phyloP scores from a whole-genome alignment of 2,888 invertebrate species.

The Serripes groenlandicus region DNA sequence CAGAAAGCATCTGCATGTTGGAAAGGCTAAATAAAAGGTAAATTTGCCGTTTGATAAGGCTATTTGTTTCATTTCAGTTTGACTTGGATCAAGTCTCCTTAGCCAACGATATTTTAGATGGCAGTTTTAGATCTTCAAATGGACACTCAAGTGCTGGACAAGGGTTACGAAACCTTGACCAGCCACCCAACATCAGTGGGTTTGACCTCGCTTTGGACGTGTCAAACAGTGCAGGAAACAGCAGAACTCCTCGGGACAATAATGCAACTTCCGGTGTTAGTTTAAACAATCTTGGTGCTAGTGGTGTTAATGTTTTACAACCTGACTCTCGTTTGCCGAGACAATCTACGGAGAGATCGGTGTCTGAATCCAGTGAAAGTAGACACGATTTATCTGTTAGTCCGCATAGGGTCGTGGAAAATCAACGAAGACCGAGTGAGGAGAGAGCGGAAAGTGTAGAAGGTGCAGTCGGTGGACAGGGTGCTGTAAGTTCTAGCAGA shows the following conservation, averaged over 20 bases:
- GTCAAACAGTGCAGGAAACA: conserved; percentile 24
- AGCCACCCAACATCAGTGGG: conserved; percentile 61
- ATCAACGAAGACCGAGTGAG: not conserved
- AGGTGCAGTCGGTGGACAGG: conserved; percentile 17
- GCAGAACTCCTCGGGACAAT: conserved; percentile 21
- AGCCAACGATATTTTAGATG: conserved; percentile 73
- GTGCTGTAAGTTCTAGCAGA: not conserved
- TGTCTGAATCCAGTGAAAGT: conserved; percentile 11
- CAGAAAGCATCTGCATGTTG: too few species aligned
- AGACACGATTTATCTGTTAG: not conserved
- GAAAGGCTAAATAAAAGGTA: too few species aligned
- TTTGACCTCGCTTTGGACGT: conserved; percentile 58
- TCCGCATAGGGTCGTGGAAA: not conserved
- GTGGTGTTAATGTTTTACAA: not conserved
- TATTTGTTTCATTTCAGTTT: conserved; percentile 55
- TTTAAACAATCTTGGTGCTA: conserved; percentile 11
- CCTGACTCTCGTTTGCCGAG: not conserved
- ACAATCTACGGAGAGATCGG: not conserved
- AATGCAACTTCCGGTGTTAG: not conserved
- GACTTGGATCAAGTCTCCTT: conserved; percentile 62
- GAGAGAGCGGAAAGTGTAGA: not conserved
- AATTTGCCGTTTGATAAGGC: too few species aligned
- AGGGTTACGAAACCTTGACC: conserved; percentile 45
- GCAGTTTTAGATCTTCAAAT: conserved; percentile 67
- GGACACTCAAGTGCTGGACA: conserved; percentile 52